Percentiles rank a stretch among this genome's conserved stretches.
Conservation (phyloP, 2,797 vertebrate genomes). For the Chaetodon trifasciatus region DNA sequence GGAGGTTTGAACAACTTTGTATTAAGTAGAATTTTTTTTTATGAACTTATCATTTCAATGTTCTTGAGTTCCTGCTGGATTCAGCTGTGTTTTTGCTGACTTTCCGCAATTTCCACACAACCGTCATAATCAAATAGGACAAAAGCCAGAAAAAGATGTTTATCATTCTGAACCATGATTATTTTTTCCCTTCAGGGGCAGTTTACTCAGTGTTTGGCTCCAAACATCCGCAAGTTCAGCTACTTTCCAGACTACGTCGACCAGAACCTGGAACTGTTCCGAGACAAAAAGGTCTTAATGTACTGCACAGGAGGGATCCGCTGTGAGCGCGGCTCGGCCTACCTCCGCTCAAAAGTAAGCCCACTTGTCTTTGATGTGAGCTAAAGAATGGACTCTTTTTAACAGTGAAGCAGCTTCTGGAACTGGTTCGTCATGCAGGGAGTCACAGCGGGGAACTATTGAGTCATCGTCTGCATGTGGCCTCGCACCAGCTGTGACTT, state of each 20-base stretch:
- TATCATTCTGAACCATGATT: neutral
- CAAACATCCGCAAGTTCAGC: constrained; percentile 98
- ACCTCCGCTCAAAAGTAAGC: constrained; percentile 93
- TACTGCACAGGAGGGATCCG: constrained; percentile 98
- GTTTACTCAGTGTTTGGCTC: constrained; percentile 93
- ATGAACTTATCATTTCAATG: neutral
- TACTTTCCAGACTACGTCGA: constrained; percentile 97
- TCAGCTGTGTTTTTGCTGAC: neutral
- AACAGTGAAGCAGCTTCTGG: neutral
- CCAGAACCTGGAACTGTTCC: constrained; percentile 94
- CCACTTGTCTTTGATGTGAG: neutral
- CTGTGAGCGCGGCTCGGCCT: constrained; percentile 96
- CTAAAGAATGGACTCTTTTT: neutral
- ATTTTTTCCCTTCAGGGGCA: constrained; percentile 85
- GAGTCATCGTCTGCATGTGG: neutral
- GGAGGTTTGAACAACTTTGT: neutral
- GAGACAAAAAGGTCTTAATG: constrained; percentile 95
- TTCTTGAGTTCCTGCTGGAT: too few species aligned
- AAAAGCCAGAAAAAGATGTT: neutral
- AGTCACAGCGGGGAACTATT: neutral
- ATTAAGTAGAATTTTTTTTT: neutral
- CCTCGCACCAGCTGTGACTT: neutral
- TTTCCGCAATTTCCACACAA: neutral
- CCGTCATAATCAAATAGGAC: neutral
- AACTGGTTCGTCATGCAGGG: neutral